Evolutionary conservation across 2,113 vertebrate genomes (phyloP).

Genomic region (Perognathus longimembris): DNA sequence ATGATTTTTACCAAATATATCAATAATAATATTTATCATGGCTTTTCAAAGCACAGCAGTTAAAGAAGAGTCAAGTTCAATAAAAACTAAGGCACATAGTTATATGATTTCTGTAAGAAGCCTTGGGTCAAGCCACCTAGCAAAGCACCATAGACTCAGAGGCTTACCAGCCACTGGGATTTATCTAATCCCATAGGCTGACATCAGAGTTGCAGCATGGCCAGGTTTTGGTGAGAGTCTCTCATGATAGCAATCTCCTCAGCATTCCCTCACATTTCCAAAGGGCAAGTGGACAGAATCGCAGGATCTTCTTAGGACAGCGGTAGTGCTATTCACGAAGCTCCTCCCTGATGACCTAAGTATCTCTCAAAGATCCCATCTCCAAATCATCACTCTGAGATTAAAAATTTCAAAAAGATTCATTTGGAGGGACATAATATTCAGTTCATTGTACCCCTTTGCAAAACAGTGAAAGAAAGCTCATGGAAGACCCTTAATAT

Average conservation of each 20-base stretch:
- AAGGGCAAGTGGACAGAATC: not conserved
- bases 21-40: not conserved
- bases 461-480: not conserved
- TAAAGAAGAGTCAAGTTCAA: not conserved
- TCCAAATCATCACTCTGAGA: not conserved
- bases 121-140: not conserved
- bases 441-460: not conserved
- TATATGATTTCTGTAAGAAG: not conserved
- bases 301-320: not conserved
- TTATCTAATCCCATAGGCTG: not conserved
- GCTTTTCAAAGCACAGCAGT: not conserved
- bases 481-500: too few species aligned
- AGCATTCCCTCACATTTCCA: not conserved
- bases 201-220: not conserved
- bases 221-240: not conserved
- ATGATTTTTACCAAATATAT: not conserved
- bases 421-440: not conserved
- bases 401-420: not conserved
- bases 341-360: not conserved
- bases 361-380: not conserved
- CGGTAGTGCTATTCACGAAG: not conserved
- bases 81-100: not conserved
- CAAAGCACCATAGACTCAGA: too few species aligned
- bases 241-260: not conserved
- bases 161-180: not conserved